These are phyloP conservation scores for Hylyphantes graminicola DNA, from an alignment of 1,140 invertebrate species.

Conservation along the genomic window DNA sequence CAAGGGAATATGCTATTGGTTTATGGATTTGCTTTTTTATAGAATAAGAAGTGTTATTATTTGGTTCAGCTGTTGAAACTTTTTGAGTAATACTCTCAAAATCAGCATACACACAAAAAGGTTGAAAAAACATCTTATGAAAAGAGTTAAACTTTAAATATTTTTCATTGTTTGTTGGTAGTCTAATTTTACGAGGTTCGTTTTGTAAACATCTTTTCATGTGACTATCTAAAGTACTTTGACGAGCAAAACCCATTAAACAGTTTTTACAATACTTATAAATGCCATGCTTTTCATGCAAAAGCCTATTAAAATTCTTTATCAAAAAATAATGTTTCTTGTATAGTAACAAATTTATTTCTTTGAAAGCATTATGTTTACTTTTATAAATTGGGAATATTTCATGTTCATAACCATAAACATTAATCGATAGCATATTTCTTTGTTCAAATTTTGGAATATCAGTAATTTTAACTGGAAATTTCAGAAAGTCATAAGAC, in stretches of 20 bases:
- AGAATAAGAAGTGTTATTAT: neutral
- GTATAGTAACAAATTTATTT: constrained; percentile 21
- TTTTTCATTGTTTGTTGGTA: constrained; percentile 5
- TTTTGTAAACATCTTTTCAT: constrained; percentile 24
- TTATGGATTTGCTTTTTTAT: neutral
- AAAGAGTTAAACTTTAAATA: constrained; percentile 31
- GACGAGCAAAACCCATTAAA: constrained; percentile 8
- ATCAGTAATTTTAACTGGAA: constrained; percentile 10
- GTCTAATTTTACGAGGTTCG: constrained; percentile 13
- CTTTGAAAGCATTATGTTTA: constrained; percentile 15
- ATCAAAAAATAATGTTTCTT: constrained; percentile 37
- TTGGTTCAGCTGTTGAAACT: constrained; percentile 2
- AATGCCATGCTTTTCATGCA: neutral
- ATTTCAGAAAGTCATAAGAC: neutral
- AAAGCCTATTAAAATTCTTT: constrained; percentile 26
- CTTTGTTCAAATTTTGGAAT: constrained; percentile 21
- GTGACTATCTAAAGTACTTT: constrained; percentile 3
- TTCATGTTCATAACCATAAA: constrained; percentile 17
- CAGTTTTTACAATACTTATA: constrained; percentile 29
- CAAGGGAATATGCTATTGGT: neutral
- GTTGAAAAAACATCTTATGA: constrained; percentile 20
- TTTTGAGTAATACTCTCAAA: constrained; percentile 33
- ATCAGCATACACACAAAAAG: constrained; percentile 22
- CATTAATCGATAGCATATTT: constrained; percentile 23
- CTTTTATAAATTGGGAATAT: constrained; percentile 3